A percentile compares a stretch with the other conserved stretches of the same genome.
Conservation (phyloP, 30 jellyfish, hydroid and myxozoan genomes). For the Morbakka virulenta region DNA sequence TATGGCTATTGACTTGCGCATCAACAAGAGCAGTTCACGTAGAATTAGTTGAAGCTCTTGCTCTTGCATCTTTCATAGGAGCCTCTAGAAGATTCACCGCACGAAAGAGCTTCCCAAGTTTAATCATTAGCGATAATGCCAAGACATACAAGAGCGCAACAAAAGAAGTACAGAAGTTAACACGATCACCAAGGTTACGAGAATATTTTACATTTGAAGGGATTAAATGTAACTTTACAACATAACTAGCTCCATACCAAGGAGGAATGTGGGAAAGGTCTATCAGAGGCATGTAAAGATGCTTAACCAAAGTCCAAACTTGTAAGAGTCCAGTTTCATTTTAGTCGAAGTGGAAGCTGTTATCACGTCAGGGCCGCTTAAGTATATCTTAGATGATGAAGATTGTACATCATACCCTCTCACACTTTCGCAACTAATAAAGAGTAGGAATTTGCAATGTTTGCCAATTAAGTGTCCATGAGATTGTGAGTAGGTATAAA, state of each 20-base stretch:
- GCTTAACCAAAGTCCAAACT: constrained; percentile 10
- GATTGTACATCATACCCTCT: too few relatives aligned
- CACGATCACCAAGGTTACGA: constrained; percentile 4
- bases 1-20: constrained; percentile 50
- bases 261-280: constrained; percentile 39
- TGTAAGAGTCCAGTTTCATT: constrained; percentile 8
- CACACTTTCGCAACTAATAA: too few relatives aligned
- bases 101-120: constrained; percentile 44
- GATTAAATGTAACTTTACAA: constrained; percentile 15
- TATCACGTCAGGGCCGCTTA: constrained; percentile 21
- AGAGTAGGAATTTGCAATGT: too few relatives aligned
- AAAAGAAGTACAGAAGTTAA: constrained; percentile 21
- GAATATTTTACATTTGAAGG: constrained; percentile 4
- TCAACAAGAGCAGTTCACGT: constrained; percentile 51
- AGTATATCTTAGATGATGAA: too few relatives aligned
- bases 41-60: constrained; percentile 36
- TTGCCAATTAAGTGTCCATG: too few relatives aligned
- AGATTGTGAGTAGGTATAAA: too few relatives aligned
- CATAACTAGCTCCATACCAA: constrained; percentile 22
- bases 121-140: constrained; percentile 39
- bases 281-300: constrained; percentile 21
- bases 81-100: constrained; percentile 53
- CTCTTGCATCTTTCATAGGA: constrained; percentile 29
- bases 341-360: constrained; percentile 24
- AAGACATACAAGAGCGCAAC: constrained; percentile 24